Conservation (phyloP, 2,113 vertebrate species). For the Saccopteryx bilineata region DNA sequence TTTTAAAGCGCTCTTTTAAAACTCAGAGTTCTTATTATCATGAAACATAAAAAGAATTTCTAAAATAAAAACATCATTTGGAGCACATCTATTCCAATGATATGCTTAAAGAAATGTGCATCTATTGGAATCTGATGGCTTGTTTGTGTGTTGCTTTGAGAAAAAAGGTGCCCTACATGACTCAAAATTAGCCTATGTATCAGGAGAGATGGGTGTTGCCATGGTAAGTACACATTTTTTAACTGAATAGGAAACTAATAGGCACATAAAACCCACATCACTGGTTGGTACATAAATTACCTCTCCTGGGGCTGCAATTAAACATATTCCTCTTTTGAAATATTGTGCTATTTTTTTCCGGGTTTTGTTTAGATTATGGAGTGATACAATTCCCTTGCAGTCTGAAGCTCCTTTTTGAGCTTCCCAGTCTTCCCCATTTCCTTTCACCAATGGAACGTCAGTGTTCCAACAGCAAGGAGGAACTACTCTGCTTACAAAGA, state of each 20-base stretch:
- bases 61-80: slow-evolving; percentile 54
- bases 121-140: slow-evolving; percentile 49
- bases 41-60: slow-evolving; percentile 37
- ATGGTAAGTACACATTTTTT: slow-evolving; percentile 86
- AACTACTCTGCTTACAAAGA: neutral
- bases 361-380: slow-evolving; percentile 74
- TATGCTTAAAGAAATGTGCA: slow-evolving; percentile 56
- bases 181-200: slow-evolving; percentile 82
- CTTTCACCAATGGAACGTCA: neutral
- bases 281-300: slow-evolving; percentile 86
- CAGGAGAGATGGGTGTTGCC: slow-evolving; percentile 81
- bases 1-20: slow-evolving; percentile 46
- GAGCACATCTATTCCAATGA: slow-evolving; percentile 60
- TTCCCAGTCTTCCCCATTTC: neutral
- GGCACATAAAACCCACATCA: slow-evolving; percentile 87
- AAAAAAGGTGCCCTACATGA: slow-evolving; percentile 83
- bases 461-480: neutral
- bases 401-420: neutral
- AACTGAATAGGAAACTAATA: slow-evolving; percentile 88
- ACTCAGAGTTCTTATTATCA: slow-evolving; percentile 45
- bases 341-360: slow-evolving; percentile 70
- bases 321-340: slow-evolving; percentile 83
- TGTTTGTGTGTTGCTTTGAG: slow-evolving; percentile 82
- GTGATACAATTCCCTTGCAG: slow-evolving; percentile 47
- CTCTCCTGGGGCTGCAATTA: slow-evolving; percentile 85